phyloP scores from a whole-genome alignment of 2,888 invertebrate genomes.

The Euspilapteryx auroguttella region DNA sequence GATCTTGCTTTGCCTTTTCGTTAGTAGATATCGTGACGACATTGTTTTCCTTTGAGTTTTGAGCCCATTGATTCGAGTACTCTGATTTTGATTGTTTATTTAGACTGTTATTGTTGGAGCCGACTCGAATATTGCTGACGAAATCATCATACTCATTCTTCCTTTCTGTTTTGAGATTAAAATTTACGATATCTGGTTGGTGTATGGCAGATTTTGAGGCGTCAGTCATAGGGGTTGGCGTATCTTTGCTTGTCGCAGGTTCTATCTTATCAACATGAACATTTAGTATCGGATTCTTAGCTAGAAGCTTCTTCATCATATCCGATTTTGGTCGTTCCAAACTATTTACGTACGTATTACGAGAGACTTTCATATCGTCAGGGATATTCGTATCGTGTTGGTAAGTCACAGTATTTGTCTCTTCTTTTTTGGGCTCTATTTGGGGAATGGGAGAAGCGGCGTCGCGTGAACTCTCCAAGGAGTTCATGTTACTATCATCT shows the following conservation, averaged over 20 bases:
- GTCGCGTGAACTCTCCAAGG: slow-evolving; percentile 37
- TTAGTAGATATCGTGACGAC: slow-evolving; percentile 47
- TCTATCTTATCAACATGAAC: slow-evolving; percentile 41
- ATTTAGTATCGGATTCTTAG: slow-evolving; percentile 52
- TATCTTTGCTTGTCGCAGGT: slow-evolving; percentile 28
- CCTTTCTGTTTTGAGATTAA: slow-evolving; percentile 36
- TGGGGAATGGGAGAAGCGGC: slow-evolving; percentile 13
- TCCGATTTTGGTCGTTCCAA: slow-evolving; percentile 66
- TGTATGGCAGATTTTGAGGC: slow-evolving; percentile 42
- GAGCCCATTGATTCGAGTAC: slow-evolving; percentile 30
- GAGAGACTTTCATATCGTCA: slow-evolving; percentile 66
- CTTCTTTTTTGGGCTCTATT: slow-evolving; percentile 33
- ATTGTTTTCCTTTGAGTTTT: slow-evolving; percentile 20
- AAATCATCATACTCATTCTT: slow-evolving; percentile 39
- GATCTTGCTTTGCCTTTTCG: slow-evolving; percentile 30
- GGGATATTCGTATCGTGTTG: slow-evolving; percentile 58
- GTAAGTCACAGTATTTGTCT: slow-evolving; percentile 42
- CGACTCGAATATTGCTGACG: slow-evolving; percentile 49
- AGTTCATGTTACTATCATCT: slow-evolving; percentile 43
- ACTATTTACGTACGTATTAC: slow-evolving; percentile 61
- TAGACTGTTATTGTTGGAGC: slow-evolving; percentile 44
- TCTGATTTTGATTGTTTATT: slow-evolving; percentile 34
- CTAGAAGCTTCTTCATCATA: slow-evolving; percentile 59
- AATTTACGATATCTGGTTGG: slow-evolving; percentile 53
- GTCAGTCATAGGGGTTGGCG: slow-evolving; percentile 27